Evolutionary conservation across 2,113 vertebrate genomes (phyloP).

Genomic region (Sander lucioperca): DNA sequence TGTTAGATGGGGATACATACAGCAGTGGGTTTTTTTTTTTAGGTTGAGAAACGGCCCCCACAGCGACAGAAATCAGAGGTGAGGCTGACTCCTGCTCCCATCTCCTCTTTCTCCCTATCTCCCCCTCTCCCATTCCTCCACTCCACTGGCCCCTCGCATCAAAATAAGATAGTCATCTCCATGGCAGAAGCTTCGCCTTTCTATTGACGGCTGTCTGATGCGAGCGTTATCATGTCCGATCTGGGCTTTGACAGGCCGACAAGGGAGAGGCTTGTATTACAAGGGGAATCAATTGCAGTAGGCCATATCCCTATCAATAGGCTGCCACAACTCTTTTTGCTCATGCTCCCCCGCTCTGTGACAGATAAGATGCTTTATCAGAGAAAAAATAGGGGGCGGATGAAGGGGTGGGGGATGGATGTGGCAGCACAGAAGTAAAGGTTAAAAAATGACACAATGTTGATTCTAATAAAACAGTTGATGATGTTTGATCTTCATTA

Average conservation of each 20-base stretch:
- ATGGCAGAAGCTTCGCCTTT: conserved; percentile 64
- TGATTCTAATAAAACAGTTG: conserved; percentile 15
- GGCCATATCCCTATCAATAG: conserved; percentile 79
- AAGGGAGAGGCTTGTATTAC: conserved; percentile 83
- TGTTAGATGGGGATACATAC: conserved; percentile 25
- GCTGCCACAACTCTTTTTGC: conserved; percentile 73
- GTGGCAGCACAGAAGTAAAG: neutral
- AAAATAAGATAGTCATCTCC: conserved; percentile 74
- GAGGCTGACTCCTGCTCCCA: neutral
- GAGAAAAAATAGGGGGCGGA: neutral
- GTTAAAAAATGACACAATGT: conserved; percentile 15
- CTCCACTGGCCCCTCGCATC: conserved; percentile 34
- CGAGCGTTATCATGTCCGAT: conserved; percentile 79
- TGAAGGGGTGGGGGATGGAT: neutral
- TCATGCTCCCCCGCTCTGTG: conserved; percentile 46
- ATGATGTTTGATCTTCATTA: conserved; percentile 46
- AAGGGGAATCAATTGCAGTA: conserved; percentile 77
- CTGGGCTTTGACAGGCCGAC: conserved; percentile 82
- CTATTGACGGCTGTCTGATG: conserved; percentile 74
- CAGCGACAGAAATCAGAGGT: conserved; percentile 52
- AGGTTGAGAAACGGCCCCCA: conserved; percentile 33
- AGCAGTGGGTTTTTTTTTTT: neutral
- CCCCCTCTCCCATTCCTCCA: conserved; percentile 17
- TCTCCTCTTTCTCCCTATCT: conserved; percentile 39
- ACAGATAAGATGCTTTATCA: conserved; percentile 69